phyloP scores from a whole-genome alignment of 2,888 invertebrate genomes.

The Brenthis ino region DNA sequence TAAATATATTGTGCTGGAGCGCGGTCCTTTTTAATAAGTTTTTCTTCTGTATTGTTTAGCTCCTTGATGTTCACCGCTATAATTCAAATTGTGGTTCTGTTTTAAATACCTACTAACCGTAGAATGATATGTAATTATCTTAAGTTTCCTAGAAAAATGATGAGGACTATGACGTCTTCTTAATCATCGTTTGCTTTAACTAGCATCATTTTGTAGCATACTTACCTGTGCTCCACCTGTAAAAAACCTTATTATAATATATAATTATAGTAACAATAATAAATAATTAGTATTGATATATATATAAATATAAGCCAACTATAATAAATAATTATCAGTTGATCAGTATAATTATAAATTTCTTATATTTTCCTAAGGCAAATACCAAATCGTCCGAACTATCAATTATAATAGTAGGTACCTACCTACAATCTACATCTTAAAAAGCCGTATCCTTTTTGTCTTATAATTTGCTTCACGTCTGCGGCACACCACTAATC shows the following conservation, averaged over 20 bases:
- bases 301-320: no score
- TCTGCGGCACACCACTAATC: constrained; percentile 14
- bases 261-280: no score
- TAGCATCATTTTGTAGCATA: no score
- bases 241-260: no score
- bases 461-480: constrained; percentile 24
- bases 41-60: constrained; percentile 35
- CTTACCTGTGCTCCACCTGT: no score
- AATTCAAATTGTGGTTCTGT: constrained; percentile 25
- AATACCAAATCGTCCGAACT: constrained; percentile 2
- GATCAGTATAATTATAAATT: neutral
- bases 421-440: neutral
- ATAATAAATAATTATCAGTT: no score
- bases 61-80: constrained; percentile 32
- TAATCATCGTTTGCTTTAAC: no score
- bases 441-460: constrained; percentile 6
- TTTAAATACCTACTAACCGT: constrained; percentile 13
- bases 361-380: constrained; percentile 2
- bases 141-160: constrained; percentile 7
- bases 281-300: no score
- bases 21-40: constrained; percentile 38
- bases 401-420: constrained; percentile 2
- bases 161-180: neutral
- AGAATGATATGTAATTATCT: no score
- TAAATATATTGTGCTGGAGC: constrained; percentile 38